phyloP scores from a whole-genome alignment of 2,888 invertebrate species.

The Pegoplata infirma region DNA sequence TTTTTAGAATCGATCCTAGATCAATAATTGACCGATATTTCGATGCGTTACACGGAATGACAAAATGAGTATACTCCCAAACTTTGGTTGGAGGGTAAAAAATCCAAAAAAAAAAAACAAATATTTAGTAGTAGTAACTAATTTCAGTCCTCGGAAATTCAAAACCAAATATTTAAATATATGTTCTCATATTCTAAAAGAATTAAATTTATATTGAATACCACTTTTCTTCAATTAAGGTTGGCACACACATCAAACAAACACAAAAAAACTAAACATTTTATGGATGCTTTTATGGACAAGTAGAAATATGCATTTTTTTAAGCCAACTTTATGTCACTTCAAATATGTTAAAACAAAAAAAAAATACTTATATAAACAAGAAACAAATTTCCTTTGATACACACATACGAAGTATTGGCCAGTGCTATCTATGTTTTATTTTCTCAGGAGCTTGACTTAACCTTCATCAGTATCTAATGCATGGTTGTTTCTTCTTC shows the following conservation, averaged over 20 bases:
- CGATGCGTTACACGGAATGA: too few species aligned
- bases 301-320: conserved; percentile 38
- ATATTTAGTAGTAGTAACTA: too few species aligned
- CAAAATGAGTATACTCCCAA: too few species aligned
- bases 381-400: conserved; percentile 48
- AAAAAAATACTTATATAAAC: conserved; percentile 1
- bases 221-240: not conserved
- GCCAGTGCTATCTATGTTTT: not conserved
- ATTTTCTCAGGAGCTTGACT: conserved; percentile 46
- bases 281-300: not conserved
- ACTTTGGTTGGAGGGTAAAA: too few species aligned
- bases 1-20: too few species aligned
- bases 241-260: not conserved
- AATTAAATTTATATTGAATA: not conserved
- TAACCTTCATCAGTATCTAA: conserved; percentile 31
- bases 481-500: too few species aligned
- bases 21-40: too few species aligned
- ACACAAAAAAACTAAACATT: not conserved
- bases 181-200: not conserved
- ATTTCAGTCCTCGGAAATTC: too few species aligned
- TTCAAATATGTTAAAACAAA: conserved; percentile 20
- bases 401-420: conserved; percentile 16
- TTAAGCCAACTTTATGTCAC: conserved; percentile 38
- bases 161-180: too few species aligned
- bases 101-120: too few species aligned